phyloP scores from a whole-genome alignment of 1,140 invertebrate genomes.

The Atta texana region DNA sequence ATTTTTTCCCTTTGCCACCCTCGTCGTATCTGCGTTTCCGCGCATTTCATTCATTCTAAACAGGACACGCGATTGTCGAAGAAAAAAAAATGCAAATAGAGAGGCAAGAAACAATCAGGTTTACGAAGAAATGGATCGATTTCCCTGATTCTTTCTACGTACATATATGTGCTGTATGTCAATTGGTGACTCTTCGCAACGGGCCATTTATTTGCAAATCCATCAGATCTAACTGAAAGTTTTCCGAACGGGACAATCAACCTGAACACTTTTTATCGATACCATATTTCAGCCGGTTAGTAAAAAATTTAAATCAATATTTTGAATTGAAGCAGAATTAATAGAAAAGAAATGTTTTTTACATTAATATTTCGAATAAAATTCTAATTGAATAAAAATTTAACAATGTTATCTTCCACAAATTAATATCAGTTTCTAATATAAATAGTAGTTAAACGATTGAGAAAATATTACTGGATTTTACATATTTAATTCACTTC shows the following conservation, averaged over 20 bases:
- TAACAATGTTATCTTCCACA: background rate
- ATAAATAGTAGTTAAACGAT: background rate
- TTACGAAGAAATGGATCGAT: slow-evolving; percentile 35
- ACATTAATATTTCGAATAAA: background rate
- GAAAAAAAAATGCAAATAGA: background rate
- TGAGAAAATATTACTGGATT: background rate
- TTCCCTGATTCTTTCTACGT: slow-evolving; percentile 2
- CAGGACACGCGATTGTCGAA: slow-evolving; percentile 21
- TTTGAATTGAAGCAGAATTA: slow-evolving; percentile 7
- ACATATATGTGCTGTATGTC: slow-evolving; percentile 12
- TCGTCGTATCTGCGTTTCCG: slow-evolving; percentile 19
- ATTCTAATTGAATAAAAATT: background rate
- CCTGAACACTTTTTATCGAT: background rate
- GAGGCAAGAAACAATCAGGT: slow-evolving; percentile 30
- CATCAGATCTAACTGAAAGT: slow-evolving; percentile 13
- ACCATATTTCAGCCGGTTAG: background rate
- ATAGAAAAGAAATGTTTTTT: background rate
- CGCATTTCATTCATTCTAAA: slow-evolving; percentile 56
- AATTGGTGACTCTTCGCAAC: slow-evolving; percentile 7
- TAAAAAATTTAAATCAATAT: background rate
- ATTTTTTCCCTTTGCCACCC: slow-evolving; percentile 17
- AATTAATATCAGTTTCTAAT: too few relatives aligned
- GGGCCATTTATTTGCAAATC: slow-evolving; percentile 45
- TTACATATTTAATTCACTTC: background rate
- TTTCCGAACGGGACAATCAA: slow-evolving; percentile 4